phyloP scores from a whole-genome alignment of 2,888 invertebrate genomes.

The Diaphora mendica region DNA sequence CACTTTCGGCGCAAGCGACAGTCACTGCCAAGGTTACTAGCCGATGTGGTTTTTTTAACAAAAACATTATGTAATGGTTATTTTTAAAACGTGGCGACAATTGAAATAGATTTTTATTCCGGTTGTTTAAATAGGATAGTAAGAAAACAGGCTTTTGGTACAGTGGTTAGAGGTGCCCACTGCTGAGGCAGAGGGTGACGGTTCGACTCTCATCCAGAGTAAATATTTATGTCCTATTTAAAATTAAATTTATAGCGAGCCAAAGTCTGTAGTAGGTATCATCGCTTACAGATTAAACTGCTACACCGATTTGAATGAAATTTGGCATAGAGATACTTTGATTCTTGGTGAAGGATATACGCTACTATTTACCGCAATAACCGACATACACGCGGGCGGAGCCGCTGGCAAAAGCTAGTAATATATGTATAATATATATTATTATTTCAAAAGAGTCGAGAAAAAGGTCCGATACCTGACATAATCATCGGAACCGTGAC shows the following conservation, averaged over 20 bases:
- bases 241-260: too few species aligned
- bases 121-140: not conserved
- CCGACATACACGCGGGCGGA: too few species aligned
- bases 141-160: not conserved
- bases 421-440: not conserved
- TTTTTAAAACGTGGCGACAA: constrained; percentile 21
- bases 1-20: constrained; percentile 61
- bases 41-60: constrained; percentile 32
- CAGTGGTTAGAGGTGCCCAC: not conserved
- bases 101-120: not conserved
- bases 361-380: too few species aligned
- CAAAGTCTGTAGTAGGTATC: too few species aligned
- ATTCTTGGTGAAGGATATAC: too few species aligned
- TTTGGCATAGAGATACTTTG: too few species aligned
- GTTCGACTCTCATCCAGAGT: not conserved
- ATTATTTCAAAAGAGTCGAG: not conserved
- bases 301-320: too few species aligned
- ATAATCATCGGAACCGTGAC: not conserved
- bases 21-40: constrained; percentile 65
- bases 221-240: not conserved
- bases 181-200: not conserved
- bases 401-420: not conserved
- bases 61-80: constrained; percentile 38
- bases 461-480: not conserved
- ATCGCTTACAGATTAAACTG: too few species aligned